Percentiles rank a stretch among this genome's conserved stretches.
These are phyloP conservation scores for Axea sp. DNA, from an alignment of 2,888 invertebrate species.

Conservation along the genomic window DNA sequence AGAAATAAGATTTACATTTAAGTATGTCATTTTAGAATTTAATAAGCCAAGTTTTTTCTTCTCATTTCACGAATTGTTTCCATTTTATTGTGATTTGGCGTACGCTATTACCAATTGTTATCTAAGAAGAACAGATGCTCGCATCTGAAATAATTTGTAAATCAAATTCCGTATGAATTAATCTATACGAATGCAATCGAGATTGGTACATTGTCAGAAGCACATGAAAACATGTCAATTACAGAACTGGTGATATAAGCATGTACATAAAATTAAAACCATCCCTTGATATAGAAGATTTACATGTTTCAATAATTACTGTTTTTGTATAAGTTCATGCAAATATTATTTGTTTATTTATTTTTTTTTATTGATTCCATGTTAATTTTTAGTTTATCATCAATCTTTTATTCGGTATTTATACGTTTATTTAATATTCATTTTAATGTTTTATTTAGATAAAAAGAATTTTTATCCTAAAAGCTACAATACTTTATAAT, in stretches of 20 bases:
- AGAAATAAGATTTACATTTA: no score
- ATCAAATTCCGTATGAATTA: slow-evolving; percentile 36
- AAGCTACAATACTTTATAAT: no score
- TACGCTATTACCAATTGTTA: slow-evolving; percentile 15
- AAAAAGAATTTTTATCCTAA: no score
- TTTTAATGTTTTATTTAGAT: no score
- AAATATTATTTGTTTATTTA: not conserved
- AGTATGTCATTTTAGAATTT: not conserved
- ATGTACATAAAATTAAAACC: slow-evolving; percentile 8
- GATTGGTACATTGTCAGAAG: slow-evolving; percentile 44
- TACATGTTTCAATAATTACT: not conserved
- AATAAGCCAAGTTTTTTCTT: not conserved
- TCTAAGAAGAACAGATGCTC: slow-evolving; percentile 19
- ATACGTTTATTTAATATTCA: no score
- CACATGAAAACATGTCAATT: slow-evolving; percentile 49
- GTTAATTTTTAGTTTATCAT: no score
- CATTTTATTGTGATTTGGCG: slow-evolving; percentile 2
- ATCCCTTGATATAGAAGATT: not conserved
- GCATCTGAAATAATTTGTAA: slow-evolving; percentile 45
- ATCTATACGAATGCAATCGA: slow-evolving; percentile 33
- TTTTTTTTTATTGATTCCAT: no score
- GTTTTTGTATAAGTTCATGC: not conserved
- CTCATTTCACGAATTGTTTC: slow-evolving; percentile 2
- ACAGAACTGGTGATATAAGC: slow-evolving; percentile 49
- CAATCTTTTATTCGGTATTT: no score